Conservation (phyloP, 2,888 invertebrate species). For the Dioctria rufipes region DNA sequence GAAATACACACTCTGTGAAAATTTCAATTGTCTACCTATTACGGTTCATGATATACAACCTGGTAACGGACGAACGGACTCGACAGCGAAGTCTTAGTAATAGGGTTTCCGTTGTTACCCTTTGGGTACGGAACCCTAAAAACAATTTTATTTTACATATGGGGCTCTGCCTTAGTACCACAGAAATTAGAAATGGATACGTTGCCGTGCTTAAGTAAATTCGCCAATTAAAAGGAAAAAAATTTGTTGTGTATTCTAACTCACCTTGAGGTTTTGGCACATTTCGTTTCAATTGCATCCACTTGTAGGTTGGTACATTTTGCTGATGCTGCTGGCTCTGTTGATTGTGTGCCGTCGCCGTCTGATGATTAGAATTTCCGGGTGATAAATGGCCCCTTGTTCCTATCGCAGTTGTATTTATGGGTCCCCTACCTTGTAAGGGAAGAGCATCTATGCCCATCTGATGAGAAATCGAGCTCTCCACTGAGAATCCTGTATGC, state of each 20-base stretch:
- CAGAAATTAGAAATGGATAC: too few relatives aligned
- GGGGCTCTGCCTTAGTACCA: too few relatives aligned
- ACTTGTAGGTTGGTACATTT: slow-evolving; percentile 93
- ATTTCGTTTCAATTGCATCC: slow-evolving; percentile 99
- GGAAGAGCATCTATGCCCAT: slow-evolving; percentile 46
- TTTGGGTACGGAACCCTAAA: too few relatives aligned
- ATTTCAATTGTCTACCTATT: too few relatives aligned
- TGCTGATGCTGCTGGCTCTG: slow-evolving; percentile 73
- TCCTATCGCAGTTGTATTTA: slow-evolving; percentile 58
- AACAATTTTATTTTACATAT: too few relatives aligned
- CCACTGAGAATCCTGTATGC: slow-evolving; percentile 62
- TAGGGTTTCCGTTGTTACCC: too few relatives aligned
- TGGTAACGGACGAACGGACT: too few relatives aligned
- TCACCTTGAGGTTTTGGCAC: slow-evolving; percentile 94
- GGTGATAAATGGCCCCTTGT: slow-evolving; percentile 55
- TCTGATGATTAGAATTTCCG: slow-evolving; percentile 57
- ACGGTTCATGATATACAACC: too few relatives aligned
- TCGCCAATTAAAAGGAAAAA: too few relatives aligned
- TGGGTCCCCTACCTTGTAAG: slow-evolving; percentile 18
- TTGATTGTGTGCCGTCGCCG: slow-evolving; percentile 66
- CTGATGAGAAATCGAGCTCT: slow-evolving; percentile 60
- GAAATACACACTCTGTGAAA: too few relatives aligned
- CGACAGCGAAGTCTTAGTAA: too few relatives aligned
- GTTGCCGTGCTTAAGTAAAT: too few relatives aligned
- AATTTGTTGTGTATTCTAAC: neutral